Base-by-base conservation (phyloP, 2,888 invertebrate genomes). In the Panopea generosa region DNA sequence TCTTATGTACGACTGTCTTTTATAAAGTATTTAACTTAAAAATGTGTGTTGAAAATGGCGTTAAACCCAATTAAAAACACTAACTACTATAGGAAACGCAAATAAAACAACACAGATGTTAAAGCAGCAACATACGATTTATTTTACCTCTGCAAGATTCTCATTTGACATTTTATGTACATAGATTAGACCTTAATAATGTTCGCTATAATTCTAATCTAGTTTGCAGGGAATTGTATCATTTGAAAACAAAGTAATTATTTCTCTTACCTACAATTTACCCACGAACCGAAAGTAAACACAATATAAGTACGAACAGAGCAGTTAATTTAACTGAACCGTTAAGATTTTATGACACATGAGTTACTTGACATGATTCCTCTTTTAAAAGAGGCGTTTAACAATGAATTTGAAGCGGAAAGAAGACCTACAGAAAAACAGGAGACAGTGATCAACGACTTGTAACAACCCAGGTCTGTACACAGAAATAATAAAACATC, bases 81-180 rank as follows among this genome's bases (percentile, higher is more conserved):
- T 26, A 43, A 16, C 11, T n/a, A 38, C 9, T 26, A 55, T 20
- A 55, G 16, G 3, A 18, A 33, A 55, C 9, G 45, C 26, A 27
- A 14, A 33, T n/a, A 33, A 7, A 18, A 49, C 6, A 49, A 27
- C 29, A 43, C 57, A 59, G 50, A 47, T 45, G 18, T 68, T 61
- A 66, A 79, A 81, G 77, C 77, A 72, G 81, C 81, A 81, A 81
- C 81, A 77, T 81, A 81, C 71, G 76, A 80, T 73, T 80, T 73
- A 76, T 66, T 80, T 73, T 68, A 67, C 47, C 77, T 75, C 77
- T 77, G 81, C 68, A 71, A 70, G 40, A 55, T 45, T 50, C 40
- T 43, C 52, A 57, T 50, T 55, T 63, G 26, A 68, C 67, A 61
- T 62, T 62, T 38, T 43, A 68, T 60, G 67, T 53, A 60, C 50